phyloP scores from a whole-genome alignment of 2,113 vertebrate genomes.

The Pongo pygmaeus region DNA sequence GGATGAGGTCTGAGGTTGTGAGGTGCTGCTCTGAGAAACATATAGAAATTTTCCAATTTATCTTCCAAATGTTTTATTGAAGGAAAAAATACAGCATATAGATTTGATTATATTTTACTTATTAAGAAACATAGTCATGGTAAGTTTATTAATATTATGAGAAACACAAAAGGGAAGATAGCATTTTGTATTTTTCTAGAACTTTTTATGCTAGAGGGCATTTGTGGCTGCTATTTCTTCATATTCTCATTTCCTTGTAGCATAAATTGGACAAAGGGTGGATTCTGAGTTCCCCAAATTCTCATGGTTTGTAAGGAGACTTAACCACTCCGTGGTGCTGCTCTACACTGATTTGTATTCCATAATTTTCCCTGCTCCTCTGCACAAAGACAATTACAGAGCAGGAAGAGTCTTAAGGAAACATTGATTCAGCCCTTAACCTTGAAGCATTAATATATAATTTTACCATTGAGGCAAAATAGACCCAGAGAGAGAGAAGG shows the following conservation, averaged over 20 bases:
- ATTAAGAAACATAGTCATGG: neutral
- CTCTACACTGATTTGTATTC: neutral
- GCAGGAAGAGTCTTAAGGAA: neutral
- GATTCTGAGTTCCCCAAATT: neutral
- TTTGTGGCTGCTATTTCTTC: neutral
- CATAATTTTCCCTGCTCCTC: neutral
- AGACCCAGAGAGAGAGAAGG: neutral
- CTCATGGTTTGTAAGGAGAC: neutral
- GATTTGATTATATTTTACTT: neutral
- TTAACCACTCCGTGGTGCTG: neutral
- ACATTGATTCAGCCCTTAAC: neutral
- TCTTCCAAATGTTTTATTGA: neutral
- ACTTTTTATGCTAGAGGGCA: neutral
- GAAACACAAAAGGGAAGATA: neutral
- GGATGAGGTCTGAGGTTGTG: neutral
- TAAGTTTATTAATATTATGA: neutral
- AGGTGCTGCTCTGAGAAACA: neutral
- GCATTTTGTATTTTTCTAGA: neutral
- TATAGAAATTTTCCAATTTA: neutral
- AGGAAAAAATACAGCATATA: neutral
- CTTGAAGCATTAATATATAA: constrained; percentile 10
- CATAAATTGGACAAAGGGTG: neutral
- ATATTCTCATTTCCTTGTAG: neutral
- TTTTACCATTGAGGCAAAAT: constrained; percentile 20
- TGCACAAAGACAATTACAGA: neutral